A percentile compares a stretch with the other conserved stretches of the same genome.
Evolutionary conservation across 2,888 invertebrate species (phyloP).

Genomic region (Cataglyphis altisquamis): DNA sequence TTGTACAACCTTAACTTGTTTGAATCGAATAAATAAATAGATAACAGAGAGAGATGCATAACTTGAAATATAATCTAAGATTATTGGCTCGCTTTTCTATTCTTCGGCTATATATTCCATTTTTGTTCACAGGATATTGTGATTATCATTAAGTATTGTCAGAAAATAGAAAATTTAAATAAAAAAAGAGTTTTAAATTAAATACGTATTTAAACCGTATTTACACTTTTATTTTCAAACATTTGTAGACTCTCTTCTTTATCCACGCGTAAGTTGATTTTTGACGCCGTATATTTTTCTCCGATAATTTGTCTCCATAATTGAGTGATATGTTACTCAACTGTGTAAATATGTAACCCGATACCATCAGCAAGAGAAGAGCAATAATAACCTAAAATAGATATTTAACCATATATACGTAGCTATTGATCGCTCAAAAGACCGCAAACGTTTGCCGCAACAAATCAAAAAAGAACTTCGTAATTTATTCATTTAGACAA

Average conservation of each 20-base stretch:
- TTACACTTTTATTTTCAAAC: background rate
- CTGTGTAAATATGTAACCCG: constrained; percentile 30
- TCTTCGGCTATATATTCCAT: background rate
- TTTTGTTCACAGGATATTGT: background rate
- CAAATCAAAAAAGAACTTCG: constrained; percentile 6
- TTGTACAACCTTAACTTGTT: too few species aligned
- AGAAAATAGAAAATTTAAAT: background rate
- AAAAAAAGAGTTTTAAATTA: background rate
- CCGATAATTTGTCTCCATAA: constrained; percentile 16
- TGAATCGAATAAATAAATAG: background rate
- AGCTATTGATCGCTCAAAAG: constrained; percentile 18
- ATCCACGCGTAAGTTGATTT: background rate
- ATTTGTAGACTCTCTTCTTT: background rate
- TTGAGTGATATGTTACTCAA: constrained; percentile 32
- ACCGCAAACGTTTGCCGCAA: background rate
- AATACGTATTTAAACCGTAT: background rate
- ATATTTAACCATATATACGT: constrained; percentile 21
- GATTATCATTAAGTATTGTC: background rate
- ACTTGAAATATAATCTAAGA: background rate
- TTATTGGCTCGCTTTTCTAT: background rate
- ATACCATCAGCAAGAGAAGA: constrained; percentile 3
- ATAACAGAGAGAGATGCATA: background rate
- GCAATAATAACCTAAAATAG: constrained; percentile 20
- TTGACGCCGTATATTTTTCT: constrained; percentile 1
- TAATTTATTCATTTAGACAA: background rate